Base-by-base conservation (phyloP, 2,888 invertebrate species). In the Rhagophthalmus giganteus region DNA sequence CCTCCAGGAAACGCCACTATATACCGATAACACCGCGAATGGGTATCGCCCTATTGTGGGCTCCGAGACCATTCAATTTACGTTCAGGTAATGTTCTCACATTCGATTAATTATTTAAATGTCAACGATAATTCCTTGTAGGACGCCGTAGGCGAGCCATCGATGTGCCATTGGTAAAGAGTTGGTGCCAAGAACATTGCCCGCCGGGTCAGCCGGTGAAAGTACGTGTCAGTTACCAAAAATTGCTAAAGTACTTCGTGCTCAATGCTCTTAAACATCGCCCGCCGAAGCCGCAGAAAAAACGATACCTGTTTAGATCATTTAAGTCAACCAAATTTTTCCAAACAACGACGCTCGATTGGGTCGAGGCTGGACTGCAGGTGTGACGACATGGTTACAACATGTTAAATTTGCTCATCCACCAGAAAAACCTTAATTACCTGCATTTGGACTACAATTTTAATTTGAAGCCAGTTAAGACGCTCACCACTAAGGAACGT, bases 281-380 rank as follows among this genome's bases (percentile, higher is more conserved):
- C 54, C 90, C 94, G 31, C 99, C 99, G 0, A 99, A 99, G 74
- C 92, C 99, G 6, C 99, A 99, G 74, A 99, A 99, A 77, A 97
- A 98, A 71, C 85, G 98, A 50, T 97, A 97, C 69, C 78, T 99
- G 32, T 99, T 99, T 84, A 86, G 98, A 16, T 99, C 99, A 0
- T 99, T 99, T 78, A 99, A 99, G 76, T 93, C 97, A 0, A 99
- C 99, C 0, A 99, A 99, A 76, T 99, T 99, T 79, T 99, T 99
- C 82, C 98, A 99, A 85, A 95, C 95, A 0, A 99, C 99, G 0
- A 96, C 96, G 0, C 78, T 99, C 61, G 99, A 99, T 77, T 99
- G 99, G 99, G 99, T 99, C 1, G 99, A 99, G 76, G 97, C 96
- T 7, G 99, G 99, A 2, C 77, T 99, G 31, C 99, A 99, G 78